Percentiles rank a stretch among this genome's conserved stretches.
Conservation (phyloP, 2,113 vertebrate genomes). For the Steatornis caripensis region DNA sequence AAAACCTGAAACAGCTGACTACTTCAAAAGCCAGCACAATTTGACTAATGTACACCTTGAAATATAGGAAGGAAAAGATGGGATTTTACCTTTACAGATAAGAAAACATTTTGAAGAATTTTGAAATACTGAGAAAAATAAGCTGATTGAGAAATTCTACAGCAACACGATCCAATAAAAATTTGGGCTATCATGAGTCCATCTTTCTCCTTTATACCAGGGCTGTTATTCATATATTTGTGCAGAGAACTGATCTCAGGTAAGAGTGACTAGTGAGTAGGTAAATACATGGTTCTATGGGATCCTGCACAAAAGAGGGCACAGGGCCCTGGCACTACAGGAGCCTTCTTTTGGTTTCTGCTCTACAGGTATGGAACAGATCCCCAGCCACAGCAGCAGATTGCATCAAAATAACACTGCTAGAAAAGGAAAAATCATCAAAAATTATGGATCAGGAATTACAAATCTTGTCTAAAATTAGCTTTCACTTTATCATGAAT, state of each 20-base stretch:
- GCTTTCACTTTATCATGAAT: no score
- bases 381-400: not conserved
- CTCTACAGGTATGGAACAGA: not conserved
- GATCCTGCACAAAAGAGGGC: not conserved
- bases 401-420: not conserved
- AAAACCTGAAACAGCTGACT: accelerated
- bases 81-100: not conserved
- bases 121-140: not conserved
- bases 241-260: not conserved
- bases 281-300: not conserved
- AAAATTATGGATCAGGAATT: no score
- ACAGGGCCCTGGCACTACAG: not conserved
- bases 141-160: not conserved
- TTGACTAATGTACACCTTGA: no score
- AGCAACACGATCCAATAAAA: not conserved
- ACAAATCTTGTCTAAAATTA: no score
- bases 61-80: not conserved
- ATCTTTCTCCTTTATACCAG: not conserved
- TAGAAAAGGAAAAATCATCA: not conserved
- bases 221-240: not conserved
- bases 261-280: not conserved
- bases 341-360: not conserved
- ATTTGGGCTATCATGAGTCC: not conserved
- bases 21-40: not conserved
- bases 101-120: not conserved